A percentile compares a stretch with the other conserved stretches of the same genome.
Conservation (phyloP, 2,888 invertebrate species). For the Rotaria sp. region DNA sequence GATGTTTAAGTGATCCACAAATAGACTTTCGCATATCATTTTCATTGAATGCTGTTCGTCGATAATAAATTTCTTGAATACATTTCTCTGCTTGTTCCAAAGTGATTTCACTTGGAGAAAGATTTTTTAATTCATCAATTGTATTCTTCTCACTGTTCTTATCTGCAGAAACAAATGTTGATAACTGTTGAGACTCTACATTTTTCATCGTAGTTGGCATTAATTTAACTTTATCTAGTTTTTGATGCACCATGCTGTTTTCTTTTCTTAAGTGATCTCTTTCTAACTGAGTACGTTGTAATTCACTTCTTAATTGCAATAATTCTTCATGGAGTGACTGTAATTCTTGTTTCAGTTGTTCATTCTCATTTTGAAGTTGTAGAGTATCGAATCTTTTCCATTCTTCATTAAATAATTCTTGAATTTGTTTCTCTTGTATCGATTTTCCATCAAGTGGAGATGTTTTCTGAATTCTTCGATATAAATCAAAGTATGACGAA, state of each 20-base stretch:
- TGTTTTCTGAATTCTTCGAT: background rate
- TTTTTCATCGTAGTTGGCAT: too few species aligned
- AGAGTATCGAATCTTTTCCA: background rate
- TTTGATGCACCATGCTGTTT: background rate
- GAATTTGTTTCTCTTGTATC: background rate
- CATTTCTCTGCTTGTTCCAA: background rate
- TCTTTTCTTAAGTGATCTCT: constrained; percentile 20
- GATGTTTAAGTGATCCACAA: constrained; percentile 30
- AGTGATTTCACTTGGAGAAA: background rate
- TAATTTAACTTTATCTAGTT: background rate
- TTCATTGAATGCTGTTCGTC: background rate
- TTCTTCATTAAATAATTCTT: background rate
- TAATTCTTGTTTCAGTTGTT: constrained; percentile 10
- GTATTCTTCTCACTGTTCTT: background rate
- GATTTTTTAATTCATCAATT: background rate
- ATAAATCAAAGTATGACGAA: background rate
- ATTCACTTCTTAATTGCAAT: background rate
- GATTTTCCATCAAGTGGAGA: background rate
- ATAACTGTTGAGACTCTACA: background rate
- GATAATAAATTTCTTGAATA: background rate
- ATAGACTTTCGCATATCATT: constrained; percentile 25
- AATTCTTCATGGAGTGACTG: background rate
- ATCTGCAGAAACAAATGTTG: background rate
- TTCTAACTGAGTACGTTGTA: background rate
- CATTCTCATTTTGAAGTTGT: constrained; percentile 23